phyloP scores from a whole-genome alignment of 2,888 invertebrate genomes.

The Strigamia crassipes region DNA sequence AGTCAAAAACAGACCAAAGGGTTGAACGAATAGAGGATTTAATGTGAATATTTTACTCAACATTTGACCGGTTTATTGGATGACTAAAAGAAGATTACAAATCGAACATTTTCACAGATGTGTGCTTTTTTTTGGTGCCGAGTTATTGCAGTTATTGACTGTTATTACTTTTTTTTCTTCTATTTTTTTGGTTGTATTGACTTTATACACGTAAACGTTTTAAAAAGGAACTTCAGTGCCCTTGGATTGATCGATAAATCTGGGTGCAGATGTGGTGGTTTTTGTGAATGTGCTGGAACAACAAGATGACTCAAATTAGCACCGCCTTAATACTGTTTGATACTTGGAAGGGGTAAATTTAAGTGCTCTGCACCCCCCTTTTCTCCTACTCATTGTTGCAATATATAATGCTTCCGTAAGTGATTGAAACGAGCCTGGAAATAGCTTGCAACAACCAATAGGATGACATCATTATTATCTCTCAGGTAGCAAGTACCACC shows the following conservation, averaged over 20 bases:
- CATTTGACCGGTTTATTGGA: background rate
- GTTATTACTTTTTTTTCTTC: no score
- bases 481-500: background rate
- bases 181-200: background rate
- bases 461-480: background rate
- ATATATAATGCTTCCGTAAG: background rate
- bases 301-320: background rate
- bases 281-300: background rate
- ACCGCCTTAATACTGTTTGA: background rate
- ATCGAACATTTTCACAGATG: background rate
- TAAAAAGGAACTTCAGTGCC: background rate
- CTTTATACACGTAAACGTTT: background rate
- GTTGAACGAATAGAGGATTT: slow-evolving; percentile 26
- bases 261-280: background rate
- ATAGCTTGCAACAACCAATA: background rate
- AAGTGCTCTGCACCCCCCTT: background rate
- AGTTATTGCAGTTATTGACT: background rate
- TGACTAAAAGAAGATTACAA: background rate
- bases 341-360: background rate
- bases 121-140: background rate
- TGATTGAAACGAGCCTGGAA: background rate
- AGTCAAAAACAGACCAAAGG: slow-evolving; percentile 59
- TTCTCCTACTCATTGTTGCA: background rate
- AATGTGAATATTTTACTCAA: background rate
- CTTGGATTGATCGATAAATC: background rate